Evolutionary conservation across 1,140 invertebrate genomes (phyloP).

Genomic region (Lineus longissimus): DNA sequence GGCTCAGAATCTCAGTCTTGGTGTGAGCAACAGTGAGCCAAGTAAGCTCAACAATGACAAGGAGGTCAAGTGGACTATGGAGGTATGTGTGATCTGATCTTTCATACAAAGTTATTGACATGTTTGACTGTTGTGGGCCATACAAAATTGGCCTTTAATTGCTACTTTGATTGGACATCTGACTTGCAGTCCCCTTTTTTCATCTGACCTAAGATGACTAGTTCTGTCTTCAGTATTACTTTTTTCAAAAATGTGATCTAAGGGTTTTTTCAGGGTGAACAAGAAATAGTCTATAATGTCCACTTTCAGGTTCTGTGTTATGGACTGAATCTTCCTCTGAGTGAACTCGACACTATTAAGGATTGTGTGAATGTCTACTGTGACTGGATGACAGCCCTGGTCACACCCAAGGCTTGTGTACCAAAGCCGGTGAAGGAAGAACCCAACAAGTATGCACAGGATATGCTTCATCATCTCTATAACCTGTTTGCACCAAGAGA

Average conservation of each 20-base stretch:
- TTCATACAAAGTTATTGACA: not conserved
- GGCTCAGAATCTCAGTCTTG: constrained; percentile 69
- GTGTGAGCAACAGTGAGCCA: constrained; percentile 35
- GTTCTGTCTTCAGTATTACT: too few relatives aligned
- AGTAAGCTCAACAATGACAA: constrained; percentile 50
- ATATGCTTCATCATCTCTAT: constrained; percentile 88
- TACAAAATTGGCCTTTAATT: too few relatives aligned
- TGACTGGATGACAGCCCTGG: constrained; percentile 88
- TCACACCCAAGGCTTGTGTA: constrained; percentile 66
- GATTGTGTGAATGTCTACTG: constrained; percentile 97
- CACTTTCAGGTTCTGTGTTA: constrained; percentile 74
- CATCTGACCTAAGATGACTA: too few relatives aligned
- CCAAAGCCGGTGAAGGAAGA: constrained; percentile 82
- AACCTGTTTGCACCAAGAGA: constrained; percentile 89
- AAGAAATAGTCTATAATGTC: too few relatives aligned
- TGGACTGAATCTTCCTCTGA: constrained; percentile 82
- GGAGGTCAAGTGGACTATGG: constrained; percentile 88
- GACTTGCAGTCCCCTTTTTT: too few relatives aligned
- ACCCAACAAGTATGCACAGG: constrained; percentile 85
- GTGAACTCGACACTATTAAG: constrained; percentile 88
- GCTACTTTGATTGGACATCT: too few relatives aligned
- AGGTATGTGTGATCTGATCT: constrained; percentile 58
- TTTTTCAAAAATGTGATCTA: too few relatives aligned
- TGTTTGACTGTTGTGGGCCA: too few relatives aligned
- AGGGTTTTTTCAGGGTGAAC: too few relatives aligned